These are phyloP conservation scores for Cinclus cinclus DNA, from an alignment of 2,113 vertebrate species.

Conservation along the genomic window DNA sequence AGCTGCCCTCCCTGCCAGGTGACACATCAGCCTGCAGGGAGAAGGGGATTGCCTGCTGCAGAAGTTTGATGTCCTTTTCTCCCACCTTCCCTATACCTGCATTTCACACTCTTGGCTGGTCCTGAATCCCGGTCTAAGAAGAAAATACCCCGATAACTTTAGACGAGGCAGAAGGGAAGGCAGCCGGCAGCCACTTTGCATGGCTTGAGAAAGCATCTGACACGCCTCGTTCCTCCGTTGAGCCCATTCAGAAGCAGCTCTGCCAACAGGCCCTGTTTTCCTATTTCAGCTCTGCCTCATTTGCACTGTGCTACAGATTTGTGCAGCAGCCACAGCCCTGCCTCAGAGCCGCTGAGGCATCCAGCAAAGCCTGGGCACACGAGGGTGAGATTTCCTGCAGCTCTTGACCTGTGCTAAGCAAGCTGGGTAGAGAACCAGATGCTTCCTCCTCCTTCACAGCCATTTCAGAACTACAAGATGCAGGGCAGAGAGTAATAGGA, in stretches of 20 bases:
- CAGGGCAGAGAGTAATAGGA: background rate
- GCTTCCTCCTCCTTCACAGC: background rate
- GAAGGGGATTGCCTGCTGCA: background rate
- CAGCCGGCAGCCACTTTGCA: accelerated
- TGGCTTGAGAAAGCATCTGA: background rate
- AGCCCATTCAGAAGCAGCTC: background rate
- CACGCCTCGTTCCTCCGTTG: accelerated
- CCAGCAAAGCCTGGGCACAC: accelerated
- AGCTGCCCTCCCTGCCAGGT: background rate
- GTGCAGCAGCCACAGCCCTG: background rate
- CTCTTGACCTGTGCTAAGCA: background rate
- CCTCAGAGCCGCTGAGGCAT: background rate
- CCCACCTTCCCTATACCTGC: background rate
- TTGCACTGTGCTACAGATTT: background rate
- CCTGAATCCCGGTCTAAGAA: background rate
- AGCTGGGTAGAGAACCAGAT: background rate
- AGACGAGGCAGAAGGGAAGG: background rate
- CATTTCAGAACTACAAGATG: background rate
- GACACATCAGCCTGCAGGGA: background rate
- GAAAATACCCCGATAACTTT: background rate
- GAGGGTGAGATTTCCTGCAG: background rate
- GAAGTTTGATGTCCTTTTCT: background rate
- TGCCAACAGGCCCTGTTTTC: background rate
- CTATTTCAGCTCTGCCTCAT: background rate
- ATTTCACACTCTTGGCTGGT: background rate